Percentiles rank a stretch among this genome's conserved stretches.
Evolutionary conservation across 2,888 invertebrate species (phyloP).

Genomic region (Microdon myrmicae): DNA sequence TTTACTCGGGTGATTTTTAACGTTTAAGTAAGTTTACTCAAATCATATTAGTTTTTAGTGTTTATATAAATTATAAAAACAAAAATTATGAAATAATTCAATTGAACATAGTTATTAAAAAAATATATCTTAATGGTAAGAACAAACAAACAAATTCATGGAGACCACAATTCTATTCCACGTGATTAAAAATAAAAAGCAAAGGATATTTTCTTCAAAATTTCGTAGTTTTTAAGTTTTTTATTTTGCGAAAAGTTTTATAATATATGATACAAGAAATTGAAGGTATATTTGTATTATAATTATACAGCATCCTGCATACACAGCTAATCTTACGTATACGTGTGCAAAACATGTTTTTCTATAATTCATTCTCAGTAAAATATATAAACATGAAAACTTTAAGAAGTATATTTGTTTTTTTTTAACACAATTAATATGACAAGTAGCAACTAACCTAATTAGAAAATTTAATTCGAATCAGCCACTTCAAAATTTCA

Average conservation of each 20-base stretch:
- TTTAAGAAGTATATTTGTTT: constrained; percentile 2
- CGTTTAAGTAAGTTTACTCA: constrained; percentile 56
- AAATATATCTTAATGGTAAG: constrained; percentile 43
- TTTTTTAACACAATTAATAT: constrained; percentile 7
- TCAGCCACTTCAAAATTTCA: too few species aligned
- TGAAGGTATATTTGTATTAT: constrained; percentile 1
- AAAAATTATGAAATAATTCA: constrained; percentile 46
- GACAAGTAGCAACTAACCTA: constrained; percentile 21
- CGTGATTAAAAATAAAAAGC: constrained; percentile 12
- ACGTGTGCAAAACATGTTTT: constrained; percentile 2
- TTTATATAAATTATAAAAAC: constrained; percentile 50
- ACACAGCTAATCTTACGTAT: constrained; percentile 31
- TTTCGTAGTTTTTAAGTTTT: constrained; percentile 2
- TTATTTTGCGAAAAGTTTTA: not conserved
- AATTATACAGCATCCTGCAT: constrained; percentile 29
- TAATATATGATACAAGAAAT: constrained; percentile 1
- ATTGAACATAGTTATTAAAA: too few species aligned
- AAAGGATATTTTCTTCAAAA: constrained; percentile 14
- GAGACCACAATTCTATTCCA: too few species aligned
- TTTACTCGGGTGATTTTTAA: constrained; percentile 67
- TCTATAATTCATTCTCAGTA: too few species aligned
- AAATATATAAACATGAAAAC: too few species aligned
- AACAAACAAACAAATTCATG: constrained; percentile 35
- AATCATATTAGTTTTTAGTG: constrained; percentile 53
- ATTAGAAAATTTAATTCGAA: too few species aligned